Evolutionary conservation across 2,113 vertebrate species (phyloP), one percentile per base, ranked within the genome.

Genomic region (Poicephalus gulielmi): DNA sequence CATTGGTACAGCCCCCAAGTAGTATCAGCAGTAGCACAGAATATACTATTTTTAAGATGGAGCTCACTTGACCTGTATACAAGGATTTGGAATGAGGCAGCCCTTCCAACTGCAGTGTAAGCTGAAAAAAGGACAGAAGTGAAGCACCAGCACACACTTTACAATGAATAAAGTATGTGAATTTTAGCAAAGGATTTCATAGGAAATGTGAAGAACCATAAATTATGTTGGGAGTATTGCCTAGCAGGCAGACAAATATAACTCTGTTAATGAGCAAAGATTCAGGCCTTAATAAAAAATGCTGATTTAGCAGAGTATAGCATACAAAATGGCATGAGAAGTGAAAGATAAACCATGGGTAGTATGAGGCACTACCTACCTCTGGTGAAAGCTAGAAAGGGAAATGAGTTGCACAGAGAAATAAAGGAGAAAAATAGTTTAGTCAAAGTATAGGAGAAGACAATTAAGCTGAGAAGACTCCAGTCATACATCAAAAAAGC

Each of bases 291-390:
- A 13, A 31, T 31, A 89, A 88, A 78, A 79, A 76, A 70, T 15
- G 33, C 17, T 81, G 33, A 70, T 46, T 81, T 33, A 80, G 55
- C 39, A 81, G 64, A 86, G 70, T 49, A 41, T 1, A 67, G 41
- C 28, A 59, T 14, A 76, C 49, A 73, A 71, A 80, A 83, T 44
- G 20, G 20, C 5, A 17, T 4, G 14, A 90, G 53, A 91, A 70
- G 7, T 25, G 31, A 67, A 66, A 90, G 35, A 64, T 7, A 64
- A 60, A 33, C 22, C 60, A 33, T 31, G 31, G 33, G 23, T 31
- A 71, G 35, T 0, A 0, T 63, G 41, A 82, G 28, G 43, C 16
- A 39, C 11, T 49, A 44, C n/a, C n/a, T 53, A 64, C 5, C 35
- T 14, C 15, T 67, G 0, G 37, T 4, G 3, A 79, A 70, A 57